A percentile compares a stretch with the other conserved stretches of the same genome.
phyloP scores from a whole-genome alignment of 2,113 vertebrate genomes.

The Romanogobio albipinnatus region DNA sequence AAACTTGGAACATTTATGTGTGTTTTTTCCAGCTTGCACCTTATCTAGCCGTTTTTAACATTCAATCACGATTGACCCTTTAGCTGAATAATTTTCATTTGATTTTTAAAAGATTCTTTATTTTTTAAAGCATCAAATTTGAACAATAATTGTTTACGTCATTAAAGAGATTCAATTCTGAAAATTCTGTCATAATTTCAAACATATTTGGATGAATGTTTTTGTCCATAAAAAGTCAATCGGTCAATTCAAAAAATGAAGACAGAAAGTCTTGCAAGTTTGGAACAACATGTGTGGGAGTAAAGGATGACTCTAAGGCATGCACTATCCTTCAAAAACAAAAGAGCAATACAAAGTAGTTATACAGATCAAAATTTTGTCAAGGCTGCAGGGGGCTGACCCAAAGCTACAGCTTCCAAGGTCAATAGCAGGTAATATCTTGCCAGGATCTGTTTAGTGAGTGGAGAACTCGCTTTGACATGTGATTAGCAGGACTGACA shows the following conservation, averaged over 20 bases:
- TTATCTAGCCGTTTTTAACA: not conserved
- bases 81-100: not conserved
- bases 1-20: not conserved
- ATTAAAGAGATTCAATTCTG: not conserved
- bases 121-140: not conserved
- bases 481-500: conserved; percentile 68
- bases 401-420: conserved; percentile 38
- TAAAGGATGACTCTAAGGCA: not conserved
- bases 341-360: conserved; percentile 7
- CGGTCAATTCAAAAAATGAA: not conserved
- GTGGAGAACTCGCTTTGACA: conserved; percentile 51
- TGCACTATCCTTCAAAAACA: conserved; percentile 10
- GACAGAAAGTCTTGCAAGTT: not conserved
- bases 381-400: conserved; percentile 38
- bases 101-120: not conserved
- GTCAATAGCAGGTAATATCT: conserved; percentile 63
- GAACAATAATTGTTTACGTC: no score
- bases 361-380: conserved; percentile 33
- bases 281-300: not conserved
- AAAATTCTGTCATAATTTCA: not conserved
- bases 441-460: conserved; percentile 51
- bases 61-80: not conserved
- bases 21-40: not conserved
- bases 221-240: not conserved
- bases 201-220: not conserved